Evolutionary conservation across 1,140 invertebrate species (phyloP).

Genomic region (Drosophila arawakana): DNA sequence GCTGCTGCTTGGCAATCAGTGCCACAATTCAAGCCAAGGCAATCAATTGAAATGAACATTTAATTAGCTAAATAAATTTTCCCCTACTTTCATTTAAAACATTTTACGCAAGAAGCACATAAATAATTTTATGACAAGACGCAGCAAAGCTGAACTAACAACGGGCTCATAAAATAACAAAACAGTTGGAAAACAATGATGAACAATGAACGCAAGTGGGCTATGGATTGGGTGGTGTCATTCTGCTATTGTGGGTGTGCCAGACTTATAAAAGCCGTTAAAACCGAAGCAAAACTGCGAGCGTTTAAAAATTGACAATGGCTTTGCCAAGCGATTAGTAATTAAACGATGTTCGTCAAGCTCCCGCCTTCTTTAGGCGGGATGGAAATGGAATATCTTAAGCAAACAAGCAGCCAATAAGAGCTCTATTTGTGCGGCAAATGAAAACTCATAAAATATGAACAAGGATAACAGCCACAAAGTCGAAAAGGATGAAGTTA

Average conservation of each 20-base stretch:
- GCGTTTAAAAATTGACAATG: conserved; percentile 73
- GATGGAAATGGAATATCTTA: not conserved
- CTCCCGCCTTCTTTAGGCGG: no score
- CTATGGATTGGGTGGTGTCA: not conserved
- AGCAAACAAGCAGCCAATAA: conserved; percentile 42
- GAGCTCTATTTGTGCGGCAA: conserved; percentile 28
- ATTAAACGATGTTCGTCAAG: conserved; percentile 53
- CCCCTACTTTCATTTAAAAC: conserved; percentile 56
- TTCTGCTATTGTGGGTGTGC: not conserved
- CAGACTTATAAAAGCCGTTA: conserved; percentile 71
- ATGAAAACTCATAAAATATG: conserved; percentile 54
- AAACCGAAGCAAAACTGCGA: conserved; percentile 46
- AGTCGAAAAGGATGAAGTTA: conserved; percentile 32
- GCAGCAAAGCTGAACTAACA: conserved; percentile 48
- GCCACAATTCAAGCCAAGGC: conserved; percentile 39
- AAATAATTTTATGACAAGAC: conserved; percentile 70
- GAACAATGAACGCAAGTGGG: conserved; percentile 31
- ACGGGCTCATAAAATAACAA: conserved; percentile 48
- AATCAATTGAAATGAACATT: conserved; percentile 79
- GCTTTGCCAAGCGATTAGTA: conserved; percentile 62
- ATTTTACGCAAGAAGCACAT: conserved; percentile 63
- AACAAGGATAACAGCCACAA: conserved; percentile 29
- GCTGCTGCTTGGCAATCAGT: conserved; percentile 6
- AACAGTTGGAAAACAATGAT: conserved; percentile 46
- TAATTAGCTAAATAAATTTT: conserved; percentile 69